Evolutionary conservation across 2,888 invertebrate species (phyloP).

Genomic region (Arrhopalites spinosus): DNA sequence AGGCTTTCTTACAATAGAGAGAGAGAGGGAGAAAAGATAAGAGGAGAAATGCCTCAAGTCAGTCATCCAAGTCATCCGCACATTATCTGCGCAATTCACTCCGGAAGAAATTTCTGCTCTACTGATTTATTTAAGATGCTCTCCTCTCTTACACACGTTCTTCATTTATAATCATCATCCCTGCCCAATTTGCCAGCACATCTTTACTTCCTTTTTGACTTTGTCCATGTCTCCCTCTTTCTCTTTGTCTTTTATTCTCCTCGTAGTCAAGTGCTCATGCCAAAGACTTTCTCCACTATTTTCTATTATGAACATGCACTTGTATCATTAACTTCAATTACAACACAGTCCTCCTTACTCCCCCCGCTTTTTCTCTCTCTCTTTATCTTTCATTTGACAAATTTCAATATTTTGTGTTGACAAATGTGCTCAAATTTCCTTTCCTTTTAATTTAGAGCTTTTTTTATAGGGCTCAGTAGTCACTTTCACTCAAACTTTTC

Average conservation of each 20-base stretch:
- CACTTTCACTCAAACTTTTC: too few species aligned
- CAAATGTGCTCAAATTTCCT: too few species aligned
- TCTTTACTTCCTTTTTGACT: constrained; percentile 17
- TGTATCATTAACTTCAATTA: not conserved
- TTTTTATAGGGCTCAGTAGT: too few species aligned
- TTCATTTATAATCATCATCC: constrained; percentile 30
- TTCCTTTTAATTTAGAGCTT: too few species aligned
- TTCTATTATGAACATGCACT: not conserved
- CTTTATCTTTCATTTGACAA: not conserved
- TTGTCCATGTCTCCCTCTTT: not conserved
- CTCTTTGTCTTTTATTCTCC: not conserved
- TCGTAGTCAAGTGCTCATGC: not conserved
- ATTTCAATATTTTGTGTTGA: too few species aligned
- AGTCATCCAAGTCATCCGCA: constrained; percentile 26
- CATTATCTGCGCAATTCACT: constrained; percentile 22
- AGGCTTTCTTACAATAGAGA: too few species aligned
- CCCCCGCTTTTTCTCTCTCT: not conserved
- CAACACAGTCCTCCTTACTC: not conserved
- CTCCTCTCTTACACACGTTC: not conserved
- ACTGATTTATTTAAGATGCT: constrained; percentile 33
- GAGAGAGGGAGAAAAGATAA: not conserved
- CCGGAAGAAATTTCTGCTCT: constrained; percentile 25
- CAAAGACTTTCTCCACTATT: not conserved
- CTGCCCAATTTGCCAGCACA: constrained; percentile 29
- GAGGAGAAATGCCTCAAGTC: constrained; percentile 15